A percentile compares a stretch with the other conserved stretches of the same genome.
phyloP scores from a whole-genome alignment of 2,797 vertebrate genomes.

The Pelochelys cantorii region DNA sequence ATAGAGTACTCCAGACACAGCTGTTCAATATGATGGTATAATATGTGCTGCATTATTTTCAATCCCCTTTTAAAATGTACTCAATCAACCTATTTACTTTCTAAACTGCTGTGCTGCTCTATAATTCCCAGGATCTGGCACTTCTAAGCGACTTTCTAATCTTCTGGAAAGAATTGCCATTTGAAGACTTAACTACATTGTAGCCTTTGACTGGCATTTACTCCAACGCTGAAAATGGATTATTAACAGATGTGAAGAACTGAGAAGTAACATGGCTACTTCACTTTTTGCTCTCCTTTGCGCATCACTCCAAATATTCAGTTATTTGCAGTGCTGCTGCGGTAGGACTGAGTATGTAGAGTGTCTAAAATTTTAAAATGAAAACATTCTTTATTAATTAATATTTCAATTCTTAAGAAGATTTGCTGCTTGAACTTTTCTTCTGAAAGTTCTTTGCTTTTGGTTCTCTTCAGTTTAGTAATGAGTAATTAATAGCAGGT shows the following conservation, averaged over 20 bases:
- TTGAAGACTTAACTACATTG: not conserved
- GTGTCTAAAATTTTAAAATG: not conserved
- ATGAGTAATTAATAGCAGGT: not conserved
- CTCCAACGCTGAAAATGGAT: not conserved
- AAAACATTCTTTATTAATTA: not conserved
- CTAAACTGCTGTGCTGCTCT: not conserved
- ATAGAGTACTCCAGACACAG: not conserved
- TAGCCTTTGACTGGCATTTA: not conserved
- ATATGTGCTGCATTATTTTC: not conserved
- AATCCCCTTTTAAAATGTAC: not conserved
- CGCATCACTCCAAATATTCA: not conserved
- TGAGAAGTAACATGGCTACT: not conserved
- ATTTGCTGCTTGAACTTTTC: constrained; percentile 13
- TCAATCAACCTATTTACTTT: not conserved
- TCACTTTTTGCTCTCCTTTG: not conserved
- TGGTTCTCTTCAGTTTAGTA: constrained; percentile 2
- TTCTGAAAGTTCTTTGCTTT: constrained; percentile 25
- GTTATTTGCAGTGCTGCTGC: not conserved
- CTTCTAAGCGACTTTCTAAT: not conserved
- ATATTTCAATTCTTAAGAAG: constrained; percentile 15
- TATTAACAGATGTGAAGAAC: not conserved
- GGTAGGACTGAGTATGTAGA: not conserved
- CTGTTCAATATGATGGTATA: too few relatives aligned
- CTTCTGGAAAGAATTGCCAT: not conserved
- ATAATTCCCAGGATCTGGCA: not conserved